These are phyloP conservation scores for Stercorarius parasiticus DNA, from an alignment of 2,113 vertebrate genomes.

Conservation along the genomic window DNA sequence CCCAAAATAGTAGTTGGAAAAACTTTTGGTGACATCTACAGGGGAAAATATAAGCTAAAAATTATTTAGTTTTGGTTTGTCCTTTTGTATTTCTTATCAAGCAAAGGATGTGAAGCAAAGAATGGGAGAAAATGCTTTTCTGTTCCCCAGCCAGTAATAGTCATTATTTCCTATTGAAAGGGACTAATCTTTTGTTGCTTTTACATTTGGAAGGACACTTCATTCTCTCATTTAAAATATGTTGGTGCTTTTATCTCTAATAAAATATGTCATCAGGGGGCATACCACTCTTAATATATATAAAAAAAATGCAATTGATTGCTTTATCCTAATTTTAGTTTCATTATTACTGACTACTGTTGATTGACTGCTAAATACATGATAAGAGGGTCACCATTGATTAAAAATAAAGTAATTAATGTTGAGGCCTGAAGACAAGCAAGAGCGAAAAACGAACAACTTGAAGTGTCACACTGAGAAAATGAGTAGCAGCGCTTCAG, in stretches of 20 bases:
- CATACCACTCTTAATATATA: neutral
- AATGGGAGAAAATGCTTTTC: neutral
- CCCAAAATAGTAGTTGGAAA: neutral
- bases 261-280: neutral
- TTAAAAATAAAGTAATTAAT: neutral
- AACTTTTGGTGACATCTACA: constrained; percentile 32
- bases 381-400: neutral
- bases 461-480: neutral
- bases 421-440: neutral
- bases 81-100: neutral
- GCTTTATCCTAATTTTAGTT: neutral
- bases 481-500: neutral
- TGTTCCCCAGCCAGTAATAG: neutral
- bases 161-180: neutral
- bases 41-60: constrained; percentile 15
- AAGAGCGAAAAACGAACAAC: neutral
- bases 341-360: neutral
- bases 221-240: neutral
- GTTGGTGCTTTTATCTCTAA: neutral
- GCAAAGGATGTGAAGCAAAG: neutral
- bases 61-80: neutral
- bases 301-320: neutral
- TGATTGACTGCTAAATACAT: neutral
- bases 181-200: neutral
- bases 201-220: neutral